Evolutionary conservation across 2,888 invertebrate genomes (phyloP).

Genomic region (Chrysopilus asiliformis): DNA sequence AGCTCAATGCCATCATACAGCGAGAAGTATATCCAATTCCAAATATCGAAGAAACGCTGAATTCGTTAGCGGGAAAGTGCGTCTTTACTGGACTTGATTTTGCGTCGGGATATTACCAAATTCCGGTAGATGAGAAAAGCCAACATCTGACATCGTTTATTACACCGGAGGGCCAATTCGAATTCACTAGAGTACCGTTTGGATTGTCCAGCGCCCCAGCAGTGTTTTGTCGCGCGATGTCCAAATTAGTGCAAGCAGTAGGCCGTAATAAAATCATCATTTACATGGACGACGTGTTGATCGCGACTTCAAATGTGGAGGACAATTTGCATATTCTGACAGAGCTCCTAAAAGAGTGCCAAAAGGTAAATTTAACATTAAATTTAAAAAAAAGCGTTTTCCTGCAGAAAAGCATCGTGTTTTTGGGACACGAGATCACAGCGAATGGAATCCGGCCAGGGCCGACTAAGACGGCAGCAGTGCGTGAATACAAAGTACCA

Average conservation of each 20-base stretch:
- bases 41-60: conserved; percentile 18
- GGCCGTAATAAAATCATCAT: background rate
- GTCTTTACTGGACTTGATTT: conserved; percentile 15
- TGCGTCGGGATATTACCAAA: conserved; percentile 16
- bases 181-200: conserved; percentile 20
- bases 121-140: conserved; percentile 15
- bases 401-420: conserved; percentile 14
- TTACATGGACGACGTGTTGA: conserved; percentile 18
- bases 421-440: conserved; percentile 14
- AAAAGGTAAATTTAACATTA: too few relatives aligned
- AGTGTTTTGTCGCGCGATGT: conserved; percentile 18
- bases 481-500: conserved; percentile 12
- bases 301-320: conserved; percentile 15
- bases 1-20: conserved; percentile 18
- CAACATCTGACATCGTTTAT: conserved; percentile 19
- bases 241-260: background rate
- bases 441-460: conserved; percentile 13
- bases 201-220: conserved; percentile 23
- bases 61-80: background rate
- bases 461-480: conserved; percentile 9
- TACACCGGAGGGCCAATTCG: conserved; percentile 17
- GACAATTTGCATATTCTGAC: conserved; percentile 9
- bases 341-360: conserved; percentile 15
- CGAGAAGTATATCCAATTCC: conserved; percentile 16
- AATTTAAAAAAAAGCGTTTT: too few relatives aligned